Evolutionary conservation across 2,888 invertebrate genomes (phyloP).

Genomic region (Hirtodrosophila trivittata): DNA sequence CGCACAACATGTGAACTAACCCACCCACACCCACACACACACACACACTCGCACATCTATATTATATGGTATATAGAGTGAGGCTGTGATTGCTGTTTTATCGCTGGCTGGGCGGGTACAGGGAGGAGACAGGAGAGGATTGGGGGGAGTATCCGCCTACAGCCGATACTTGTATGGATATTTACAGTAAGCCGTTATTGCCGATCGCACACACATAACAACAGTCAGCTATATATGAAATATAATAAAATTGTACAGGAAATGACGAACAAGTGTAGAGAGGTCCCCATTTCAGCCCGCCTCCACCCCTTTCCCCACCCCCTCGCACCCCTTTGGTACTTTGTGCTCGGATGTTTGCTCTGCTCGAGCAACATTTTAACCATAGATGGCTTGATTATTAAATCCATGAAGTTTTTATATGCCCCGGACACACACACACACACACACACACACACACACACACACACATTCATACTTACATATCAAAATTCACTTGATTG

Average conservation of each 20-base stretch:
- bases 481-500: constrained; percentile 82
- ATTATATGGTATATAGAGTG: too few species aligned
- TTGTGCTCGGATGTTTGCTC: constrained; percentile 25
- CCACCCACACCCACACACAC: constrained; percentile 1
- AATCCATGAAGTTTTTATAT: constrained; percentile 80
- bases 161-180: constrained; percentile 20
- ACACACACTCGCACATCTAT: constrained; percentile 10
- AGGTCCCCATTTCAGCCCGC: constrained; percentile 27
- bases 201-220: constrained; percentile 53
- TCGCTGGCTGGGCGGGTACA: too few species aligned
- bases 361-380: constrained; percentile 70
- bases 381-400: constrained; percentile 78
- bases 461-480: constrained; percentile 37
- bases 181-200: constrained; percentile 40
- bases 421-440: constrained; percentile 44
- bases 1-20: constrained; percentile 26
- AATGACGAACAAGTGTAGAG: constrained; percentile 76
- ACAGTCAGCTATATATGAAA: constrained; percentile 64
- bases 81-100: too few species aligned
- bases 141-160: constrained; percentile 27
- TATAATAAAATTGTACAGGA: constrained; percentile 81
- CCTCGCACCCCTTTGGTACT: background rate
- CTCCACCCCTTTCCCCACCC: background rate
- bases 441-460: constrained; percentile 23
- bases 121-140: too few species aligned